Base-by-base conservation (phyloP, 2,113 vertebrate genomes). In the Anguilla japonica region DNA sequence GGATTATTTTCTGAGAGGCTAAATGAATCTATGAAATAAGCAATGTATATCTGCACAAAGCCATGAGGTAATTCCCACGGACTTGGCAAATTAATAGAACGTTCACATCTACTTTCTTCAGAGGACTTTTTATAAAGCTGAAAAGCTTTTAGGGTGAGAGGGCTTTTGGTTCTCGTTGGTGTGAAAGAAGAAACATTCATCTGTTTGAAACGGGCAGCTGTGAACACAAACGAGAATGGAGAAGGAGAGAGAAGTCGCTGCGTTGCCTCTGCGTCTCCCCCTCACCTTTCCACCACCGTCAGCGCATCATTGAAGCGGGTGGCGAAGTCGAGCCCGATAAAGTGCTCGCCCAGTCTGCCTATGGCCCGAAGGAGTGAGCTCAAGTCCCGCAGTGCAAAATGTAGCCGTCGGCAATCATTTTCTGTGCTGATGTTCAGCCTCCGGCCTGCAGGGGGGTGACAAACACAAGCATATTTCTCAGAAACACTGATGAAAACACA, bases 311-410 rank as follows among this genome's bases (percentile, higher is more conserved):
- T 97, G 93, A 99, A 99, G 87, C 98, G 95, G 7, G 95, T 94
- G 1, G 96, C 97, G 79, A 99, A 99, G 78, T 98, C 95, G 0
- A 98, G 98, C 0, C 98, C 98, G 0, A 93, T 99, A 90, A 99
- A 99, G 91, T 99, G 96, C 86, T 99, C 98, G 0, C 98, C 97
- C 46, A 99, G 88, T 2, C 98, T 97, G 1, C 98, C 98, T 0
- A 97, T 97, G 0, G 98, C 97, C 93, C 99, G 98, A 87, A 99
- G 96, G 60, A 99, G 93, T 67, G 98, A 99, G 93, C 98, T 99
- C 89, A 99, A 93, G 92, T 99, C 98, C 84, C 98, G 89, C 91
- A 99, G 93, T 0, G 98, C 99, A 88, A 98, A 99, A 93, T 99
- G 98, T 88, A 99, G 91, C 7, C 97, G 94, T 9, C 98, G 96